phyloP scores from a whole-genome alignment of 2,113 vertebrate genomes.

The Eptesicus fuscus region DNA sequence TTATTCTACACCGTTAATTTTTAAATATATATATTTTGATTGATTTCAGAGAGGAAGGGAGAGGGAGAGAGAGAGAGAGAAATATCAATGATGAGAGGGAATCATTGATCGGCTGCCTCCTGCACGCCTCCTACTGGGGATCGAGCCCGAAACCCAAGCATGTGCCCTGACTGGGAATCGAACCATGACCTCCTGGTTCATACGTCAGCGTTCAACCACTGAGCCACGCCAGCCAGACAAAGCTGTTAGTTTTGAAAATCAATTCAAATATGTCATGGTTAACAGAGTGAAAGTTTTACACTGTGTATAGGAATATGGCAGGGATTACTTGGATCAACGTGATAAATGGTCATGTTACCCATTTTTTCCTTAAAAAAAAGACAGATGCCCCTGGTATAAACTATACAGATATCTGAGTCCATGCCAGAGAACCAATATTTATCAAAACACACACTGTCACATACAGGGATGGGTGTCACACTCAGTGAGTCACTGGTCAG shows the following conservation, averaged over 20 bases:
- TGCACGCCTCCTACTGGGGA: too few relatives aligned
- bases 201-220: too few relatives aligned
- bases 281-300: conserved; percentile 49
- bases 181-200: too few relatives aligned
- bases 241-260: conserved; percentile 53
- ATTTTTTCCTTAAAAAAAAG: conserved; percentile 74
- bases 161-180: too few relatives aligned
- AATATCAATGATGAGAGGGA: too few relatives aligned
- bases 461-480: conserved; percentile 77
- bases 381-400: conserved; percentile 76
- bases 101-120: too few relatives aligned
- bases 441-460: conserved; percentile 75
- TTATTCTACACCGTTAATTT: background rate
- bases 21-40: too few relatives aligned
- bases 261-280: conserved; percentile 68
- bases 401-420: conserved; percentile 77
- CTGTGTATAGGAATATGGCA: conserved; percentile 68
- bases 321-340: conserved; percentile 70
- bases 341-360: conserved; percentile 68
- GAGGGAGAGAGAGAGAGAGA: too few relatives aligned
- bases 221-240: too few relatives aligned
- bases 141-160: too few relatives aligned
- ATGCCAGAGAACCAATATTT: conserved; percentile 78
- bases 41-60: too few relatives aligned
- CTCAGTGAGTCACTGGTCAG: conserved; percentile 75